A percentile compares a stretch with the other conserved stretches of the same genome.
phyloP scores from a whole-genome alignment of 2,888 invertebrate species.

The Erannis defoliaria region DNA sequence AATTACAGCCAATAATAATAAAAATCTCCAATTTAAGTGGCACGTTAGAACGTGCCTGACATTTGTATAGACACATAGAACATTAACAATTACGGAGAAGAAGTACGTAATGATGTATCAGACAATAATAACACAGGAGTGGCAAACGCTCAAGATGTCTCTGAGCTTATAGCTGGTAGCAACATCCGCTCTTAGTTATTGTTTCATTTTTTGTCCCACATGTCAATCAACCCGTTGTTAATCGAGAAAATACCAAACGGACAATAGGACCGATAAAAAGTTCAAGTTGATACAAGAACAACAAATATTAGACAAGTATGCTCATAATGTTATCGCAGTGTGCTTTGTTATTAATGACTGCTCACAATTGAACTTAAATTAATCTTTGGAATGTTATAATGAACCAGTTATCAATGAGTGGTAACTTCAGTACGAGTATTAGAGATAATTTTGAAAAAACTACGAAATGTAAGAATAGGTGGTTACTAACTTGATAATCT shows the following conservation, averaged over 20 bases:
- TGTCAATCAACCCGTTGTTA: conserved; percentile 68
- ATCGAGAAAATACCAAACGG: conserved; percentile 67
- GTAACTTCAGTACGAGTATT: conserved; percentile 35
- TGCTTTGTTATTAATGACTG: conserved; percentile 59
- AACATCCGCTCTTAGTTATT: conserved; percentile 55
- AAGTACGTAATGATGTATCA: conserved; percentile 23
- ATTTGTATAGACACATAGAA: conserved; percentile 20
- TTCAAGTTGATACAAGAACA: conserved; percentile 56
- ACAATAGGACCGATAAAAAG: conserved; percentile 72
- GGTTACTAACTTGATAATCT: conserved; percentile 57
- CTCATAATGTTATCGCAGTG: conserved; percentile 56
- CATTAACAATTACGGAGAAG: conserved; percentile 26
- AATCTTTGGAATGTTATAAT: conserved; percentile 49
- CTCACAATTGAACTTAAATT: conserved; percentile 57
- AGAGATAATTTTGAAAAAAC: conserved; percentile 15
- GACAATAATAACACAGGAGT: conserved; percentile 46
- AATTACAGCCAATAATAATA: conserved; percentile 48
- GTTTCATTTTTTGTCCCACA: conserved; percentile 68
- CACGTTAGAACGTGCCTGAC: conserved; percentile 18
- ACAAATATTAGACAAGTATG: conserved; percentile 57
- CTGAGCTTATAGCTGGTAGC: conserved; percentile 55
- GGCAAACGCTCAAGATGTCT: conserved; percentile 39
- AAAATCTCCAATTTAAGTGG: conserved; percentile 19
- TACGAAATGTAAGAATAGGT: conserved; percentile 2
- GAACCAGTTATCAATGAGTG: conserved; percentile 38